Conservation (phyloP, 2,888 invertebrate species). For the Biston betularia region DNA sequence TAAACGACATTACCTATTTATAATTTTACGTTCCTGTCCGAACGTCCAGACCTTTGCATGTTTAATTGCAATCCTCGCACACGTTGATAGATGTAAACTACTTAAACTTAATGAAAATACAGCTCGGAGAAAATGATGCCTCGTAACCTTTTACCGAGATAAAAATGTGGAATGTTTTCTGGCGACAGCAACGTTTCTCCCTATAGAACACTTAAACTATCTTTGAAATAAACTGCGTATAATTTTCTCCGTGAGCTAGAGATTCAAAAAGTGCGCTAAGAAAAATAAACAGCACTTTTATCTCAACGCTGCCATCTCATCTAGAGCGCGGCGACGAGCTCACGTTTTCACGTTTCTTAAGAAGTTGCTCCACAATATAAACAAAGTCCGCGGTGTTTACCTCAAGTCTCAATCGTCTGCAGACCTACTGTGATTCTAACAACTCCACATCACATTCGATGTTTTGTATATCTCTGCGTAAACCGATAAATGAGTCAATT, state of each 20-base stretch:
- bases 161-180: slow-evolving; percentile 46
- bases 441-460: slow-evolving; percentile 48
- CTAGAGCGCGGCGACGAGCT: slow-evolving; percentile 66
- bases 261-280: slow-evolving; percentile 72
- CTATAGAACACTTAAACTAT: slow-evolving; percentile 61
- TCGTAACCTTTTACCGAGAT: slow-evolving; percentile 36
- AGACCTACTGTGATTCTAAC: slow-evolving; percentile 60
- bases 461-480: slow-evolving; percentile 40
- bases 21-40: slow-evolving; percentile 31
- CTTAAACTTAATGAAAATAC: slow-evolving; percentile 28
- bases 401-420: slow-evolving; percentile 57
- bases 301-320: slow-evolving; percentile 79
- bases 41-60: slow-evolving; percentile 19
- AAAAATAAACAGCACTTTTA: slow-evolving; percentile 80
- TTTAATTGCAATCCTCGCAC: slow-evolving; percentile 28
- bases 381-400: slow-evolving; percentile 73
- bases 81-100: slow-evolving; percentile 27
- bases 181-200: slow-evolving; percentile 42
- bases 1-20: slow-evolving; percentile 39
- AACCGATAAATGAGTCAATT: slow-evolving; percentile 49
- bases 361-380: slow-evolving; percentile 71
- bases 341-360: slow-evolving; percentile 77
- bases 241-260: slow-evolving; percentile 66
- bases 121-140: slow-evolving; percentile 27
- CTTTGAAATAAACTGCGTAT: slow-evolving; percentile 68